A percentile compares a stretch with the other conserved stretches of the same genome.
phyloP scores from a whole-genome alignment of 2,888 invertebrate genomes.

The Anaspis maculata region DNA sequence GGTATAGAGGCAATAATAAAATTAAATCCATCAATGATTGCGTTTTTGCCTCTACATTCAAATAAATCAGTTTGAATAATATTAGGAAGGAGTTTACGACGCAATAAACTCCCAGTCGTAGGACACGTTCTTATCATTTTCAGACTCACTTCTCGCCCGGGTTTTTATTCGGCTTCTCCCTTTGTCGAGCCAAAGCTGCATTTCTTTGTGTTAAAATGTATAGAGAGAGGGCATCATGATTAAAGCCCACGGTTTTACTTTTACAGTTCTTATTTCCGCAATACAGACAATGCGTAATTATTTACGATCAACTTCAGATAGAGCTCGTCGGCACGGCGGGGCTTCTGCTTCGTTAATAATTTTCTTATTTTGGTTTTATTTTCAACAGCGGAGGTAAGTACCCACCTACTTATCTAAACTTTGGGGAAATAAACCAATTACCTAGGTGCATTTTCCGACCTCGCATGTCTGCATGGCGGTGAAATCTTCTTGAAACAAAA shows the following conservation, averaged over 20 bases:
- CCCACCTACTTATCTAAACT: too few relatives aligned
- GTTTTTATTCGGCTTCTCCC: slow-evolving; percentile 15
- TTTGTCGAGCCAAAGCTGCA: slow-evolving; percentile 14
- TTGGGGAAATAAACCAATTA: too few relatives aligned
- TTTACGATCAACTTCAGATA: slow-evolving; percentile 14
- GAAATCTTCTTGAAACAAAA: too few relatives aligned
- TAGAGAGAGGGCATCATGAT: slow-evolving; percentile 16
- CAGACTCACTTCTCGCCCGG: slow-evolving; percentile 14
- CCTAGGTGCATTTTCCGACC: too few relatives aligned
- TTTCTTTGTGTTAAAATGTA: slow-evolving; percentile 17
- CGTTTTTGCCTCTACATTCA: slow-evolving; percentile 5
- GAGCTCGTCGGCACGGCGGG: too few relatives aligned
- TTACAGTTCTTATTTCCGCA: slow-evolving; percentile 10
- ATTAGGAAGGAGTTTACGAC: slow-evolving; percentile 15
- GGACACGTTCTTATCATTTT: slow-evolving; percentile 18
- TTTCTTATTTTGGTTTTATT: too few relatives aligned
- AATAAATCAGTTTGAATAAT: slow-evolving; percentile 16
- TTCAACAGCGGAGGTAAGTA: too few relatives aligned
- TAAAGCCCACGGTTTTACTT: slow-evolving; percentile 13
- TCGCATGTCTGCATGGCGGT: too few relatives aligned
- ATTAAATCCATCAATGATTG: slow-evolving; percentile 13
- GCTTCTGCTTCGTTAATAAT: too few relatives aligned
- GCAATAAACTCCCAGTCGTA: slow-evolving; percentile 18
- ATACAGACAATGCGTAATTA: slow-evolving; percentile 12
- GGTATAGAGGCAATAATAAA: too few relatives aligned